phyloP scores from a whole-genome alignment of 1,140 invertebrate species.

The Meteorus sp. region DNA sequence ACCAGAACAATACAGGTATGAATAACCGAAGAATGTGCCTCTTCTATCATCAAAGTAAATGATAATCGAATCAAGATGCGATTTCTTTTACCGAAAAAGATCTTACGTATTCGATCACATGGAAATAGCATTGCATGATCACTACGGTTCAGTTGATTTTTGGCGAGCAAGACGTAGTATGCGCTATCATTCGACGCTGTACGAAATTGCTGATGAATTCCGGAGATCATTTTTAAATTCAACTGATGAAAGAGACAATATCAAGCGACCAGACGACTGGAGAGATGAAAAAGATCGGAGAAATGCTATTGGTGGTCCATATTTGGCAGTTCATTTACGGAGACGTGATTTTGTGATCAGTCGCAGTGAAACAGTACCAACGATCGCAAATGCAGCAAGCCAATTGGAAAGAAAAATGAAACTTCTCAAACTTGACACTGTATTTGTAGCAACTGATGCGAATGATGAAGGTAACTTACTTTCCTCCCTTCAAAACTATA shows the following conservation, averaged over 20 bases:
- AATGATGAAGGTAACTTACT: slow-evolving; percentile 42
- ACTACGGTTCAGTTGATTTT: slow-evolving; percentile 79
- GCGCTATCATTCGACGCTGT: slow-evolving; percentile 77
- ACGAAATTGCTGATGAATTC: slow-evolving; percentile 72
- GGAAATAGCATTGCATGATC: slow-evolving; percentile 86
- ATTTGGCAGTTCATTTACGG: slow-evolving; percentile 80
- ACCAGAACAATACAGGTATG: slow-evolving; percentile 49
- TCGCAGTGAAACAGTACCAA: slow-evolving; percentile 70
- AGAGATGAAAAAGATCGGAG: slow-evolving; percentile 62
- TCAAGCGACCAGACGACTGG: slow-evolving; percentile 64
- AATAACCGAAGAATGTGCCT: background rate
- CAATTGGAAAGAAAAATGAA: slow-evolving; percentile 69
- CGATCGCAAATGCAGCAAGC: slow-evolving; percentile 68
- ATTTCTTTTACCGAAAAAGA: slow-evolving; percentile 42
- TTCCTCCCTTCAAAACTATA: slow-evolving; percentile 1
- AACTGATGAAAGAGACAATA: slow-evolving; percentile 66
- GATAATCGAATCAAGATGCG: too few species aligned
- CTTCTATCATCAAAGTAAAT: background rate
- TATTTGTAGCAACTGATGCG: slow-evolving; percentile 88
- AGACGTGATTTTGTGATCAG: slow-evolving; percentile 80
- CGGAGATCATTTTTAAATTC: slow-evolving; percentile 71
- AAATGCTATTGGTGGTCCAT: slow-evolving; percentile 70
- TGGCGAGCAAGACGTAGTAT: slow-evolving; percentile 90
- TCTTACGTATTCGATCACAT: slow-evolving; percentile 82
- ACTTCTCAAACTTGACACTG: slow-evolving; percentile 62